A percentile compares a stretch with the other conserved stretches of the same genome.
Conservation (phyloP, 2,113 vertebrate genomes). For the Apeltes quadracus region DNA sequence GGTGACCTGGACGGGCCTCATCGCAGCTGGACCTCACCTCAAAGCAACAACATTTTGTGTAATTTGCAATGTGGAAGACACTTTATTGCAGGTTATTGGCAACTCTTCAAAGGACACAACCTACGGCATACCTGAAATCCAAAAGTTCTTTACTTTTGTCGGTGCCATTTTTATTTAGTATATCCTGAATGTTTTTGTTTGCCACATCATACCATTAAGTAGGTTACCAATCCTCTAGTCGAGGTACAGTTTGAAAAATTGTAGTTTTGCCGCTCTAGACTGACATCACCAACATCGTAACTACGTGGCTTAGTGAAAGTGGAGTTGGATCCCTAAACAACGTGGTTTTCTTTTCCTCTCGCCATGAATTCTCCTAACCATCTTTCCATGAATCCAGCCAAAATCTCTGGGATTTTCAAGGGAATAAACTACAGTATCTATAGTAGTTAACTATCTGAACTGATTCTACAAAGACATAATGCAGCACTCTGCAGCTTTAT, state of each 20-base stretch:
- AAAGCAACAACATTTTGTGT: background rate
- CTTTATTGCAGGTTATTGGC: background rate
- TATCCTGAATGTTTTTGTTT: background rate
- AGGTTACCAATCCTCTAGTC: background rate
- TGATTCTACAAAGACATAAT: slow-evolving; percentile 63
- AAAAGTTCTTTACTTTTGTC: background rate
- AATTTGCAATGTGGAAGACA: background rate
- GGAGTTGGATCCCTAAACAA: no score
- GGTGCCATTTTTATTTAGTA: background rate
- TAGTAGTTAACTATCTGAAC: slow-evolving; percentile 52
- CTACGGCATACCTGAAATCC: background rate
- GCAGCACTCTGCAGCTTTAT: slow-evolving; percentile 62
- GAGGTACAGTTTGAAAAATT: slow-evolving; percentile 12
- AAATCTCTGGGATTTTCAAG: slow-evolving; percentile 64
- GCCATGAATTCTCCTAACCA: no score
- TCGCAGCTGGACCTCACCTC: slow-evolving; percentile 20
- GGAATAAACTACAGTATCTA: slow-evolving; percentile 65
- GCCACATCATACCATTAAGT: slow-evolving; percentile 7
- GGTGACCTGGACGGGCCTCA: slow-evolving; percentile 9
- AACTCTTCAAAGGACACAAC: background rate
- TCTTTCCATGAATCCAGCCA: slow-evolving; percentile 11
- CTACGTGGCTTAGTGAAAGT: no score
- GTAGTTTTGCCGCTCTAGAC: no score
- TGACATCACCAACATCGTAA: no score
- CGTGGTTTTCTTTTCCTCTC: no score